Conservation (phyloP, 2,888 invertebrate species). For the Athalia rosae region DNA sequence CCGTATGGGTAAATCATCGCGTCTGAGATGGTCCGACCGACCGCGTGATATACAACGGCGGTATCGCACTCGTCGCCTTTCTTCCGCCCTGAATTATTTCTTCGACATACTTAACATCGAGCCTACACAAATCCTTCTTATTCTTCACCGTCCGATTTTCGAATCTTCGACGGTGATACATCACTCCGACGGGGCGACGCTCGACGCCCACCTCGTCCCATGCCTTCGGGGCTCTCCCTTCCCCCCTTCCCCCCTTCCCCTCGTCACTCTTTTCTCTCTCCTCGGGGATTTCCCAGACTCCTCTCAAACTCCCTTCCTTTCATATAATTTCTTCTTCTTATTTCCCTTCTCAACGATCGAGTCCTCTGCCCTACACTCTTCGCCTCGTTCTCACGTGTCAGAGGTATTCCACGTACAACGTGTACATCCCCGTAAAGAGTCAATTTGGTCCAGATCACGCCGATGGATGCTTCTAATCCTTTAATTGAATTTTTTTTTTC, state of each 20-base stretch:
- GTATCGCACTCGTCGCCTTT: too few relatives aligned
- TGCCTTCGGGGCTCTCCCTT: slow-evolving; percentile 13
- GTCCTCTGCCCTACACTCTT: slow-evolving; percentile 6
- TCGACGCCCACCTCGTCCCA: slow-evolving; percentile 43
- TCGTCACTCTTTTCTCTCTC: slow-evolving; percentile 18
- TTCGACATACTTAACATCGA: slow-evolving; percentile 30
- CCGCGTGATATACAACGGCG: not conserved
- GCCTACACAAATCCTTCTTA: slow-evolving; percentile 37
- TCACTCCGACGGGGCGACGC: slow-evolving; percentile 32
- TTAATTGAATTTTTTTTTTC: not conserved
- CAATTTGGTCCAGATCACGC: slow-evolving; percentile 14
- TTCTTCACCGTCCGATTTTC: slow-evolving; percentile 33
- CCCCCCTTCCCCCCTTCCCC: not conserved
- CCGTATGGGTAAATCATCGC: slow-evolving; percentile 21
- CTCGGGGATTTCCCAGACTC: slow-evolving; percentile 30
- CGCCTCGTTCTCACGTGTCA: not conserved
- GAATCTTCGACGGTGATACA: slow-evolving; percentile 38
- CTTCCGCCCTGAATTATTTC: too few relatives aligned
- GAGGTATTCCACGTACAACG: not conserved
- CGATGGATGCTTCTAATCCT: not conserved
- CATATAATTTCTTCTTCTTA: not conserved
- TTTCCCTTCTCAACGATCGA: not conserved
- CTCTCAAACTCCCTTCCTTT: slow-evolving; percentile 16
- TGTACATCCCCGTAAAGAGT: slow-evolving; percentile 20
- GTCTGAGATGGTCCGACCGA: not conserved